Base-by-base conservation (phyloP, 2,888 invertebrate genomes). In the Syrista parreyssii region DNA sequence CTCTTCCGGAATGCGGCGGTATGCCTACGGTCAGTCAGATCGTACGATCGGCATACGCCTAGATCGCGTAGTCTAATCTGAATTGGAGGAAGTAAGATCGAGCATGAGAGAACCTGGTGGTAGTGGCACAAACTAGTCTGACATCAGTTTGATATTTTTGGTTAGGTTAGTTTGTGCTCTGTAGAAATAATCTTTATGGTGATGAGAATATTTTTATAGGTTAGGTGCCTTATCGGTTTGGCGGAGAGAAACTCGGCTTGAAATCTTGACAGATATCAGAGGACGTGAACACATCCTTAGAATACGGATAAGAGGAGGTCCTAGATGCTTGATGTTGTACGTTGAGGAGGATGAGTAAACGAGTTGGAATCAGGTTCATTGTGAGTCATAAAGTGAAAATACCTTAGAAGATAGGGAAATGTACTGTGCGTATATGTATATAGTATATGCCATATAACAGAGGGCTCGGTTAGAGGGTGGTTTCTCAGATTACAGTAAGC, bases 1-100 rank as follows among this genome's bases (percentile, higher is more conserved):
- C 55, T 71, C 71, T 71, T 71, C 31, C 71, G 71, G 71, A 71
- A 71, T 71, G 71, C 71, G 71, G 31, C 12, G 33, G 15, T 71
- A 55, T 9, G 55, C 9, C 23, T 55, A 23, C 55, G 23, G 6
- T 23, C 9, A 55, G 23, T 55, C 55, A 55, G 55, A 23, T 23
- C 55, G 55, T 55, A 55, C 23, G 55, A 55, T 55, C 55, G 55
- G 71, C 31, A 31, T 31, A 23, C 12, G 71, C 12, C 31, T 23
- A 23, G 31, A 6, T 30, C 68, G 9, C 68, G 68, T 12, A 30
- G 68, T 9, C 30, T 30, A 4, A 68, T 11, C 31, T 31, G 32
- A 31, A 71, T 23, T 23, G 31, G 33, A 71, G 55, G 55, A 9
- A 55, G 1, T 55, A 55, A 23, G 6, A 23, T 0, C 23, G 9